These are phyloP conservation scores for Pipra filicauda DNA, from an alignment of 2,113 vertebrate species.

Conservation along the genomic window DNA sequence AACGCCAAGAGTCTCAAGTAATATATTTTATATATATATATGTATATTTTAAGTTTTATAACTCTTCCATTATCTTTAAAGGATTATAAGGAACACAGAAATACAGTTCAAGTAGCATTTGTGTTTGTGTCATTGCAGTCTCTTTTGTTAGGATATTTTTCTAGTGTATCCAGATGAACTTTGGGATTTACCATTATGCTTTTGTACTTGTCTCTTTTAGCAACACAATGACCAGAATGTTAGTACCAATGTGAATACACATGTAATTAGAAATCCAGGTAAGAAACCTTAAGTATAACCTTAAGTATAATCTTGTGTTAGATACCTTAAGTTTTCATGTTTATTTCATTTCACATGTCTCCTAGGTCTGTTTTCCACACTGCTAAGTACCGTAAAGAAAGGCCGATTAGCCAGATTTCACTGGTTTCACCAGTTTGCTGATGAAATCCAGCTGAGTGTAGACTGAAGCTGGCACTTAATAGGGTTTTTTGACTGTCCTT, in stretches of 20 bases:
- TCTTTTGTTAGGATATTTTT: neutral
- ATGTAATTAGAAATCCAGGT: constrained; percentile 89
- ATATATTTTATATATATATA: neutral
- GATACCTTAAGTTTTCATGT: neutral
- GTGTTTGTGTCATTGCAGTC: neutral
- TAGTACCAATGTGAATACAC: constrained; percentile 78
- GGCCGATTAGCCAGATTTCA: neutral
- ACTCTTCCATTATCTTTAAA: neutral
- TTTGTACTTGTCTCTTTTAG: constrained; percentile 60
- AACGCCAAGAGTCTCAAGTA: constrained; percentile 96
- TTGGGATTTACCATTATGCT: neutral
- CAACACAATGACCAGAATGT: constrained; percentile 89
- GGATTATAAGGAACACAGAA: neutral
- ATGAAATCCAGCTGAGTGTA: neutral
- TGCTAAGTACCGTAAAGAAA: neutral
- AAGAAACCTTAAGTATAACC: constrained; percentile 6
- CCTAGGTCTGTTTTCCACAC: neutral
- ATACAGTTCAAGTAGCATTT: neutral
- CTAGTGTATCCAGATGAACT: neutral
- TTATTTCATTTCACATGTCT: neutral
- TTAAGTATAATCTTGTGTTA: neutral
- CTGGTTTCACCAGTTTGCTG: neutral
- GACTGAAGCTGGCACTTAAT: neutral
- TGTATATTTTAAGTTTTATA: neutral
- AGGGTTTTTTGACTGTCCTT: neutral